These are phyloP conservation scores for Archegozetes longisetosus DNA, from an alignment of 1,140 invertebrate species.

Conservation along the genomic window DNA sequence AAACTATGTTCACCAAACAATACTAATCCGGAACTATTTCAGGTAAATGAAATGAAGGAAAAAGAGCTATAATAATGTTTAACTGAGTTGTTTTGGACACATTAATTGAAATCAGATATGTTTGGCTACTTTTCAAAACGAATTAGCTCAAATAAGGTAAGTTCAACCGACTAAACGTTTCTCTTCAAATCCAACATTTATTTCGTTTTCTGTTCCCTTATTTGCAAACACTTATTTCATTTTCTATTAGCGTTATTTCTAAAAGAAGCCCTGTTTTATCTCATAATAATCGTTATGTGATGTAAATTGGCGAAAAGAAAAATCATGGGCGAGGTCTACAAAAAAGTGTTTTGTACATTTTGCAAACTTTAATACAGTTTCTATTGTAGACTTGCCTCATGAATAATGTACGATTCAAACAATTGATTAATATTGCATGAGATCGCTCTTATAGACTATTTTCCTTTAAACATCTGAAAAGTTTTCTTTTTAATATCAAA, in stretches of 20 bases:
- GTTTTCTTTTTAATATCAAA: too few relatives aligned
- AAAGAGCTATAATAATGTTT: too few relatives aligned
- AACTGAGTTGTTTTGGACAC: background rate
- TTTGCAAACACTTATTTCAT: background rate
- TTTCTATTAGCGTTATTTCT: too few relatives aligned
- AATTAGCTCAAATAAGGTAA: slow-evolving; percentile 30
- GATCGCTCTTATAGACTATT: background rate
- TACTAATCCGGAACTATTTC: background rate
- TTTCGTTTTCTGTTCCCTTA: background rate
- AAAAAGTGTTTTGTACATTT: too few relatives aligned
- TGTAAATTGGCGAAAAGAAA: background rate
- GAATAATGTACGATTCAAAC: background rate
- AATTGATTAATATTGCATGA: background rate
- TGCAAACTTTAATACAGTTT: background rate
- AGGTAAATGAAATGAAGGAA: too few relatives aligned
- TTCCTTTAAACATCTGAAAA: too few relatives aligned
- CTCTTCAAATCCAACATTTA: background rate
- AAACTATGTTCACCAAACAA: slow-evolving; percentile 43
- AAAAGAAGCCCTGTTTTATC: background rate
- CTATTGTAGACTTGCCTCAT: background rate
- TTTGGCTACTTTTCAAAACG: slow-evolving; percentile 29
- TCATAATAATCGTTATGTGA: background rate
- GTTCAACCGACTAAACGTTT: background rate
- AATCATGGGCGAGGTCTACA: too few relatives aligned
- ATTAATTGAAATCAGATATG: slow-evolving; percentile 23